Evolutionary conservation across 2,888 invertebrate genomes (phyloP), one percentile per base, ranked within the genome.

Genomic region (Eurytoma californica): DNA sequence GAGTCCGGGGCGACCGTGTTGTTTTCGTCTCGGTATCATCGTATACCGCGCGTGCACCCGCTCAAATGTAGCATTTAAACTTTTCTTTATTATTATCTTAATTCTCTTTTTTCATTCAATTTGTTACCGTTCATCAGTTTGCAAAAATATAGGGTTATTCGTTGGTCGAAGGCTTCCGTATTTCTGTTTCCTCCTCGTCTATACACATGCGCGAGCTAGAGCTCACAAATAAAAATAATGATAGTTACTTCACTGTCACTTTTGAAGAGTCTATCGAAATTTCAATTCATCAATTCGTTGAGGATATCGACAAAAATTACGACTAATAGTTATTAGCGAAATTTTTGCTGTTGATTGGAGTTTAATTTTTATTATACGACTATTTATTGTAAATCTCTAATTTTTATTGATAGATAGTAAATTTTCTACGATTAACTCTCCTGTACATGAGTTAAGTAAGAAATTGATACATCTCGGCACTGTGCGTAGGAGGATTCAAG

Each of bases 11-110:
- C 80, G 75, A 78, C 65, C 72, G 39, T 39, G 30, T 39, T 18
- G 47, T 60, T 24, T 63, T 12, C 67, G 72, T 53, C 47, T 28
- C 65, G 83, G 82, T 82, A 82, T 82, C 82, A 82, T 82, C 79
- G 77, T 72, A 81, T 82, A 82, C 80, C 81, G 72, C 53, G 74
- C 70, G 65, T 63, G 16, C 39, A 3, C 39, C 39, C 18, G 39
- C 39, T 30, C 39, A 20, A 58, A 58, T 58, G 16, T 47, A 53
- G 9, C 47, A 7, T 67, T 12, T 77, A 51, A 67, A 24, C 55
- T 24, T 13, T 72, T 28, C 20, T 14, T 53, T 39, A 9, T 49
- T 20, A 61, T 47, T 58, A n/a, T 13, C 9, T 49, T 74, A 39
- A 60, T n/a, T 75, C 39, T 1, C 0, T 9, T 39, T 9, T 7